These are phyloP conservation scores for Drosophila limbata DNA, from an alignment of 2,888 invertebrate species.

Conservation along the genomic window DNA sequence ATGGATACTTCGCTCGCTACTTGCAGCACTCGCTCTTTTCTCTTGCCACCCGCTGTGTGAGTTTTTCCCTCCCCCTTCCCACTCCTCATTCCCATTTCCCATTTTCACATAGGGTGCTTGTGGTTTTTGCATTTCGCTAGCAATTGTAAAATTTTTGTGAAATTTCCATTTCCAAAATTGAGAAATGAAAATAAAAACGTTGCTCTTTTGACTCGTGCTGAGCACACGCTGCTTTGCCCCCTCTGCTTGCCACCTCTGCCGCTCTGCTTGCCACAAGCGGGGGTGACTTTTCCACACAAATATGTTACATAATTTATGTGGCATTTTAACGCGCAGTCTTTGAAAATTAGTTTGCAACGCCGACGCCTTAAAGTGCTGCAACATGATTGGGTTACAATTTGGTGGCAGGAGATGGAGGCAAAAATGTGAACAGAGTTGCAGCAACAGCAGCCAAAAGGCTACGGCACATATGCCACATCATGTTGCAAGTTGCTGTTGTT, in stretches of 20 bases:
- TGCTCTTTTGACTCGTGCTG: slow-evolving; percentile 54
- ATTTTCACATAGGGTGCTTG: slow-evolving; percentile 33
- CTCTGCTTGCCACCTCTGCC: not conserved
- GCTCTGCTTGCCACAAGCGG: slow-evolving; percentile 15
- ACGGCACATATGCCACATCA: slow-evolving; percentile 57
- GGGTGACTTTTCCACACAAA: slow-evolving; percentile 48
- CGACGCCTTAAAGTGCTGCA: slow-evolving; percentile 54
- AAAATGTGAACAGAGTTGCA: slow-evolving; percentile 6
- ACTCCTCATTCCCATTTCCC: not conserved
- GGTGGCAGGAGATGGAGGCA: not conserved
- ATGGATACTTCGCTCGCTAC: slow-evolving; percentile 8
- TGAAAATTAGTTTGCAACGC: slow-evolving; percentile 61
- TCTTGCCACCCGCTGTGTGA: slow-evolving; percentile 24
- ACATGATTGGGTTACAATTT: slow-evolving; percentile 45
- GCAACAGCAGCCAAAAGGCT: slow-evolving; percentile 1
- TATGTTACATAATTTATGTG: slow-evolving; percentile 75
- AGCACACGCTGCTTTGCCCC: slow-evolving; percentile 43
- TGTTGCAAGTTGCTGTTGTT: not conserved
- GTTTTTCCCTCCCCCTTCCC: not conserved
- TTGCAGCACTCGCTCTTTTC: slow-evolving; percentile 3
- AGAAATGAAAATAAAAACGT: slow-evolving; percentile 9
- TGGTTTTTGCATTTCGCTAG: slow-evolving; percentile 54
- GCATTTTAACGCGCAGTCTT: slow-evolving; percentile 72
- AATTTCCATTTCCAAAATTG: slow-evolving; percentile 24
- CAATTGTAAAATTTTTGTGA: slow-evolving; percentile 37